A percentile compares a stretch with the other conserved stretches of the same genome.
Conservation (phyloP, 2,888 invertebrate genomes). For the Nomada lathburiana region DNA sequence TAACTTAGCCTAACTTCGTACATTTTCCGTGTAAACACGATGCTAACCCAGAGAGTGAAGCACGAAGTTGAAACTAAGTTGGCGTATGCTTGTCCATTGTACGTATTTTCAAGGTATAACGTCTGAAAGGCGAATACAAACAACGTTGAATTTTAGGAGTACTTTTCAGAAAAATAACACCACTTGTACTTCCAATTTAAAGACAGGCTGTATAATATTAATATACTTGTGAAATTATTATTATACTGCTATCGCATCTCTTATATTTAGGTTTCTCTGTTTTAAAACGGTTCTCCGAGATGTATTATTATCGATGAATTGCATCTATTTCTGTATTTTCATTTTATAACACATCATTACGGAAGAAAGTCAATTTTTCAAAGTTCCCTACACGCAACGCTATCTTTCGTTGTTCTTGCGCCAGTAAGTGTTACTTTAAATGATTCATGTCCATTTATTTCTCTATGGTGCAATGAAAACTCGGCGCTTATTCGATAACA, state of each 20-base stretch:
- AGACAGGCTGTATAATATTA: not conserved
- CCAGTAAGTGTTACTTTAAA: not conserved
- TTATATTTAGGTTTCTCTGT: not conserved
- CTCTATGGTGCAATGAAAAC: constrained; percentile 48
- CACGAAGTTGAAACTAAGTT: not conserved
- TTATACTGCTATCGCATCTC: not conserved
- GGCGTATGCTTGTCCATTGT: not conserved
- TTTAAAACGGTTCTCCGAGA: not conserved
- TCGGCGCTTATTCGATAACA: constrained; percentile 60
- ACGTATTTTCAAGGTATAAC: not conserved
- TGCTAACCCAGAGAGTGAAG: not conserved
- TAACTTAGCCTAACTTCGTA: constrained; percentile 18
- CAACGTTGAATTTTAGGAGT: not conserved
- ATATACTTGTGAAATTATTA: not conserved
- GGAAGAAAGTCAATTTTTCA: not conserved
- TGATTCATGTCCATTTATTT: constrained; percentile 18
- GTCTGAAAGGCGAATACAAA: not conserved
- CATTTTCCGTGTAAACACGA: constrained; percentile 18
- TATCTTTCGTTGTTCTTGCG: no score
- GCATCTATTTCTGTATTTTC: no score
- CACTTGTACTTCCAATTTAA: not conserved
- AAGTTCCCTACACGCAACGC: not conserved
- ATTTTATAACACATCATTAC: no score
- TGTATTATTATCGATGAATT: no score
- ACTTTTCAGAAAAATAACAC: not conserved